Base-by-base conservation (phyloP, 2,113 vertebrate species). In the Hyla sarda region DNA sequence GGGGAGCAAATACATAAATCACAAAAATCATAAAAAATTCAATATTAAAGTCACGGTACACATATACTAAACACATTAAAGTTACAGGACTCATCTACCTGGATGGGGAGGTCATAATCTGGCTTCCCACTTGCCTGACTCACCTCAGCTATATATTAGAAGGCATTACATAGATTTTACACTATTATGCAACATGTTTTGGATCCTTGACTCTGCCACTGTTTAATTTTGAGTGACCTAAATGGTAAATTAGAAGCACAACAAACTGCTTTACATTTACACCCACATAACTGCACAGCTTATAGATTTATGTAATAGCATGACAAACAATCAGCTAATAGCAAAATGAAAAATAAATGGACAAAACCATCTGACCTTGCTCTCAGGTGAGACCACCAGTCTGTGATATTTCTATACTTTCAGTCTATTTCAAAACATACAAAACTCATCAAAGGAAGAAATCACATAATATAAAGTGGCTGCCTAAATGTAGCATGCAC, bases 261-360 rank as follows among this genome's bases (percentile, higher is more conserved):
- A 77, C 52, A 77, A 77, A 56, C 25, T 34, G 30, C 17, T 74
- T 74, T 47, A 6, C 72, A 54, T 77, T 34, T 77, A 54, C 75
- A 77, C 75, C 75, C 50, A 77, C 75, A 56, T 77, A 77, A 76
- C 52, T 48, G 25, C 41, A 75, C 19, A 54, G 75, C 56, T 54
- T 16, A 54, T 77, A 34, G 34, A 50, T 19, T 50, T 32, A 32
- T 77, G 14, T 77, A 56, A 56, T 56, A 56, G 47, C 17, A 34
- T 56, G 25, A 50, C 45, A 16, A 56, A 77, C 17, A 54, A n/a
- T 34, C 50, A 54, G n/a, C 47, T 28, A 77, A 32, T 54, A 32
- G 30, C 17, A 34, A 77, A 21, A 77, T 21, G 25, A 52, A 30
- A 54, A 56, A 52, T 52, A 34, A 77, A 13, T 23, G 75, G 5